Conservation (phyloP, 1,140 invertebrate genomes). For the Drosophila dunni region DNA sequence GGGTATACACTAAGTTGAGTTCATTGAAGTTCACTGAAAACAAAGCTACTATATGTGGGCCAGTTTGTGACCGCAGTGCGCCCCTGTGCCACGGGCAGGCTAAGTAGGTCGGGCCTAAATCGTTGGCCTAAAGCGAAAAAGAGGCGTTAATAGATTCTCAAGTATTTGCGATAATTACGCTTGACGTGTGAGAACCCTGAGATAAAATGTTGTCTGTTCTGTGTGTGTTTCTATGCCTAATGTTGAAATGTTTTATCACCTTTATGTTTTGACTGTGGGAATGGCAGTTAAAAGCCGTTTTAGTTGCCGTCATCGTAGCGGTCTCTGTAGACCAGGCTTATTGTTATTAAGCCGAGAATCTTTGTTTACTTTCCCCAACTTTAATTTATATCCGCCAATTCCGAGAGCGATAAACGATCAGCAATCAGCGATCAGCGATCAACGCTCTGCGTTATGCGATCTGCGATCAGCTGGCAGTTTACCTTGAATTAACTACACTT, state of each 20-base stretch:
- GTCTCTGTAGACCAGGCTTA: not conserved
- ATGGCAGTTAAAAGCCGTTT: not conserved
- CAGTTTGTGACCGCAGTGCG: not conserved
- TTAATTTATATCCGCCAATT: constrained; percentile 31
- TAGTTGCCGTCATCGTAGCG: not conserved
- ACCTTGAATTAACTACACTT: constrained; percentile 25
- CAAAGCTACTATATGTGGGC: not conserved
- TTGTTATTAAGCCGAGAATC: not conserved
- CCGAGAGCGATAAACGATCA: not conserved
- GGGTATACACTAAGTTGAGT: not conserved
- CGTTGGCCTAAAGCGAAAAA: constrained; percentile 16
- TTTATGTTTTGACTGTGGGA: constrained; percentile 4
- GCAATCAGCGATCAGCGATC: too few relatives aligned
- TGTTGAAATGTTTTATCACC: constrained; percentile 16
- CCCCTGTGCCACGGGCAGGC: not conserved
- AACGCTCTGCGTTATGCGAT: too few relatives aligned
- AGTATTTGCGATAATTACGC: constrained; percentile 27
- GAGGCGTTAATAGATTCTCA: constrained; percentile 25
- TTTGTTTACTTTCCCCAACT: constrained; percentile 3
- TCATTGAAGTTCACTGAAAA: not conserved
- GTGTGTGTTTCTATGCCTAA: not conserved
- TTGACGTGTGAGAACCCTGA: constrained; percentile 28
- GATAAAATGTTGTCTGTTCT: constrained; percentile 14
- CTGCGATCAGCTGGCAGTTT: constrained; percentile 6
- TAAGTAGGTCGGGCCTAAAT: constrained; percentile 3